phyloP scores from a whole-genome alignment of 2,888 invertebrate species.

The Yponomeuta malinellus region DNA sequence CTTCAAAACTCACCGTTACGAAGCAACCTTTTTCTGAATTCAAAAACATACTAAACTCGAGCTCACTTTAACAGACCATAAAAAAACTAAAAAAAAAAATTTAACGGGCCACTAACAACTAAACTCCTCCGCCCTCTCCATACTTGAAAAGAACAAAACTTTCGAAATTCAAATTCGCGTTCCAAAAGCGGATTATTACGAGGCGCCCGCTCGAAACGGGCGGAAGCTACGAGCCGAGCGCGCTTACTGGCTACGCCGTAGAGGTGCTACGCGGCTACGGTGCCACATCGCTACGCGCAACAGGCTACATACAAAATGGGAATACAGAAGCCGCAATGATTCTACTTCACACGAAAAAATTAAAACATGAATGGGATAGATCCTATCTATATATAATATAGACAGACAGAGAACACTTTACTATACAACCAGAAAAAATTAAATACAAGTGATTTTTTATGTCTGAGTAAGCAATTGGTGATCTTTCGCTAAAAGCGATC shows the following conservation, averaged over 20 bases:
- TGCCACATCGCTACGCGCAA: slow-evolving; percentile 6
- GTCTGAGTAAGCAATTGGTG: too few species aligned
- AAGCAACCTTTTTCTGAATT: not conserved
- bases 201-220: slow-evolving; percentile 37
- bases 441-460: too few species aligned
- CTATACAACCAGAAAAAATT: too few species aligned
- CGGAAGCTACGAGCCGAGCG: slow-evolving; percentile 53
- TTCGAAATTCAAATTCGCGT: slow-evolving; percentile 11
- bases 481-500: too few species aligned
- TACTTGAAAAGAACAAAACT: not conserved
- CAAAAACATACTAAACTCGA: not conserved
- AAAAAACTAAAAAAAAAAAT: not conserved
- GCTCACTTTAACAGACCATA: not conserved
- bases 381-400: too few species aligned
- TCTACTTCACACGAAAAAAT: too few species aligned
- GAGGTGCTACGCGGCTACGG: slow-evolving; percentile 31
- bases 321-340: not conserved
- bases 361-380: too few species aligned
- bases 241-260: slow-evolving; percentile 57
- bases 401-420: too few species aligned
- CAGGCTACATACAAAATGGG: slow-evolving; percentile 1
- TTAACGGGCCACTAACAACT: slow-evolving; percentile 12
- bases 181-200: slow-evolving; percentile 10
- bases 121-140: slow-evolving; percentile 1
- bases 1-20: not conserved